A percentile compares a stretch with the other conserved stretches of the same genome.
These are phyloP conservation scores for Caenorhabditis remanei DNA, from an alignment of 1,140 invertebrate species.

Conservation along the genomic window DNA sequence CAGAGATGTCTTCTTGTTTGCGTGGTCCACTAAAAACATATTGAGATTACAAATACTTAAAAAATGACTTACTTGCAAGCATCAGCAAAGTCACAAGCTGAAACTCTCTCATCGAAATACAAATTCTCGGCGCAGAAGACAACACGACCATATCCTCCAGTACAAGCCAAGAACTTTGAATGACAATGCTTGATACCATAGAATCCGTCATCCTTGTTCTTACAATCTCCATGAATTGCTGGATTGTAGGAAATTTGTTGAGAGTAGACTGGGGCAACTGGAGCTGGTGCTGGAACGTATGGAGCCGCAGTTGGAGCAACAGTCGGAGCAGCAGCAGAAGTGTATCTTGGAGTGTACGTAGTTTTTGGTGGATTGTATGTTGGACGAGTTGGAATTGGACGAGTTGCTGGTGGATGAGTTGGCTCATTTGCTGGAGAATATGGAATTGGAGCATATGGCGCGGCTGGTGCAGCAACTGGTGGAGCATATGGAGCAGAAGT, in stretches of 20 bases:
- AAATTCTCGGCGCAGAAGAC: not conserved
- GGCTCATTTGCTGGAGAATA: too few species aligned
- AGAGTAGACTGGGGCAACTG: not conserved
- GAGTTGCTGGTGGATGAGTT: not conserved
- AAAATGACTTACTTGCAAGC: not conserved
- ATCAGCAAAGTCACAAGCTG: not conserved
- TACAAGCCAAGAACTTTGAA: not conserved
- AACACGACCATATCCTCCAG: not conserved
- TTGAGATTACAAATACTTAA: not conserved
- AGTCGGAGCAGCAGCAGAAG: not conserved
- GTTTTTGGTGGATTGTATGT: too few species aligned
- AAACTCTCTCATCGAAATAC: not conserved
- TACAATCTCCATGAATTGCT: constrained; percentile 19
- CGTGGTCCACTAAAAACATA: not conserved
- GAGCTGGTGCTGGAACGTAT: constrained; percentile 12
- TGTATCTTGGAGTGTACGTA: not conserved
- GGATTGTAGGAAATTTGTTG: not conserved
- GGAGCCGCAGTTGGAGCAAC: not conserved
- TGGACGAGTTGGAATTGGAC: too few species aligned
- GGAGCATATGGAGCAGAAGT: not conserved
- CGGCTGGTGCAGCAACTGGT: not conserved
- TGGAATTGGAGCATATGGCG: not conserved
- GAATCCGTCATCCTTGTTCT: not conserved
- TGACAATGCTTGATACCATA: constrained; percentile 9
- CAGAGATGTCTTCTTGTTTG: not conserved